These are phyloP conservation scores for Manis crassicaudata DNA, from an alignment of 2,797 vertebrate genomes.

Conservation along the genomic window DNA sequence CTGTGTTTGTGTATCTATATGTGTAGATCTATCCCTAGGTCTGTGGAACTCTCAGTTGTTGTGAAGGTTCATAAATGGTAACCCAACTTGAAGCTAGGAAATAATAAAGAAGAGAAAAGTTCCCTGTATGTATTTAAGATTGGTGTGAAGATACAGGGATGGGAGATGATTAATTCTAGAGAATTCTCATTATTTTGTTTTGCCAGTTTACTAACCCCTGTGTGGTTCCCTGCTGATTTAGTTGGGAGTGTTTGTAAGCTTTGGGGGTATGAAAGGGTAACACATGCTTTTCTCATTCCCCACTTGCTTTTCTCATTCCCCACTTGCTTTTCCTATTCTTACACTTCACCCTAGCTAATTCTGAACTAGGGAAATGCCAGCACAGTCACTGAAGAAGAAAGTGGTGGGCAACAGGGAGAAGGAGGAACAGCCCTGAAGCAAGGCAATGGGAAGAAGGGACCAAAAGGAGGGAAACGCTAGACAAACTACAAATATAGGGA, in stretches of 20 bases:
- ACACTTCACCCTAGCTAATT: neutral
- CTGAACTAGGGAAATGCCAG: neutral
- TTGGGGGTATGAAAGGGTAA: constrained; percentile 21
- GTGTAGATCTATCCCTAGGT: neutral
- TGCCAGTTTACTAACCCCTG: constrained; percentile 20
- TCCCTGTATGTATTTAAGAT: neutral
- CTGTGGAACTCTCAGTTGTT: constrained; percentile 23
- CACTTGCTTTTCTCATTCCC: neutral
- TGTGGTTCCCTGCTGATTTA: neutral
- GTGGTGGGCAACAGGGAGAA: neutral
- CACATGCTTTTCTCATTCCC: neutral
- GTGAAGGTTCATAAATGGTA: constrained; percentile 23
- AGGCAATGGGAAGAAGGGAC: neutral
- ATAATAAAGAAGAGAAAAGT: constrained; percentile 43
- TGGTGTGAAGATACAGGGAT: constrained; percentile 26
- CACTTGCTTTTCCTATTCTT: neutral
- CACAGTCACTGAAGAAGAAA: constrained; percentile 12
- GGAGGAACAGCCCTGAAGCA: neutral
- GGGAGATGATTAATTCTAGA: neutral
- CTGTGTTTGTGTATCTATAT: constrained; percentile 38
- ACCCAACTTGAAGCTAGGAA: constrained; percentile 26
- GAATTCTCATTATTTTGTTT: constrained; percentile 35
- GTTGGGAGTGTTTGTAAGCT: neutral
- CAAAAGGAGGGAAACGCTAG: constrained; percentile 8
- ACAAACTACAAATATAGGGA: neutral